Conservation (phyloP, 2,888 invertebrate genomes). For the Drosophila heteroneura region DNA sequence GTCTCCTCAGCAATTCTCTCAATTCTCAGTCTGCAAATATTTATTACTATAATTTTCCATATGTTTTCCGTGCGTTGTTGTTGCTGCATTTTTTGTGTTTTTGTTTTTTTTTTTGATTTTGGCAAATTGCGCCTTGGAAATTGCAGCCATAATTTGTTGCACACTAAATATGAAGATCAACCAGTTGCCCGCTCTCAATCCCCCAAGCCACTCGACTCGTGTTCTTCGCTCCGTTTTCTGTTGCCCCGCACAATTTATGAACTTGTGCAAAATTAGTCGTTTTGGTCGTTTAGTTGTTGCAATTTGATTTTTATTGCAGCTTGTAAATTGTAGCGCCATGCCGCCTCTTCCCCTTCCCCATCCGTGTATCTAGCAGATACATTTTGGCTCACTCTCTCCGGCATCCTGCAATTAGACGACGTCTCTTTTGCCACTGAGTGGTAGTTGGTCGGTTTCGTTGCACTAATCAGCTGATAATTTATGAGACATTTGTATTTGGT, state of each 20-base stretch:
- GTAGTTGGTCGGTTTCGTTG: constrained; percentile 59
- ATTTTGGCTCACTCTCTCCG: constrained; percentile 28
- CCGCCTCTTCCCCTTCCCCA: too few relatives aligned
- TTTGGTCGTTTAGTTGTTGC: constrained; percentile 79
- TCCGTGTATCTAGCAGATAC: constrained; percentile 63
- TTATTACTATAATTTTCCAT: constrained; percentile 81
- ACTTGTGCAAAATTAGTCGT: constrained; percentile 80
- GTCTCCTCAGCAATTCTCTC: constrained; percentile 15
- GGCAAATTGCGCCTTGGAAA: constrained; percentile 79
- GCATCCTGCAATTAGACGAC: constrained; percentile 54
- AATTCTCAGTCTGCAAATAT: constrained; percentile 59
- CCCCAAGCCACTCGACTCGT: neutral
- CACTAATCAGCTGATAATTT: constrained; percentile 77
- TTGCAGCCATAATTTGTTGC: constrained; percentile 77
- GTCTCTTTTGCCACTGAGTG: constrained; percentile 20
- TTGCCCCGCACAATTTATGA: constrained; percentile 64
- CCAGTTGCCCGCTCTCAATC: constrained; percentile 29
- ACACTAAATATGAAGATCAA: constrained; percentile 79
- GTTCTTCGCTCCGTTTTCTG: constrained; percentile 19
- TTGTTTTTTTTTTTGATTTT: constrained; percentile 52
- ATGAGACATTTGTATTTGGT: constrained; percentile 64
- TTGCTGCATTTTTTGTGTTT: constrained; percentile 51
- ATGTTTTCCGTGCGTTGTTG: constrained; percentile 65
- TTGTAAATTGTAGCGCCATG: constrained; percentile 52
- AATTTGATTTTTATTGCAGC: constrained; percentile 78